These are phyloP conservation scores for Sisor rabdophorus DNA, from an alignment of 2,113 vertebrate genomes.

Conservation along the genomic window DNA sequence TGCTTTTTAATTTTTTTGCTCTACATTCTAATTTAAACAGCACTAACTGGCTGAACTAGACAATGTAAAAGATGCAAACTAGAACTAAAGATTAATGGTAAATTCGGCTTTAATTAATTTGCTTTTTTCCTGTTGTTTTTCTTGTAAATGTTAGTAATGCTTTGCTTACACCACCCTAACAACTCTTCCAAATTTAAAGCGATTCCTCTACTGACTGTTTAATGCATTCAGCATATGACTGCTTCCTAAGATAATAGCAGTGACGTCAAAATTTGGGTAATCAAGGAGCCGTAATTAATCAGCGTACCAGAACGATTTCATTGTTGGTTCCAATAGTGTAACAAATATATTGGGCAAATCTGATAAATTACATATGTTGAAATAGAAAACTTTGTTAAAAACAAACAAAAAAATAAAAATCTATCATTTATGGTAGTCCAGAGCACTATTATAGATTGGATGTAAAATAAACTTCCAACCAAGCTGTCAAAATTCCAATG, in stretches of 20 bases:
- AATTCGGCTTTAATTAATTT: not conserved
- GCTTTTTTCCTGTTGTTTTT: not conserved
- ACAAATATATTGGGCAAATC: not conserved
- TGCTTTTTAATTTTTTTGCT: too few relatives aligned
- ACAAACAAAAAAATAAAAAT: not conserved
- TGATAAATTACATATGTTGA: not conserved
- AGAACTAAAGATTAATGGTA: not conserved
- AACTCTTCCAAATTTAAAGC: not conserved
- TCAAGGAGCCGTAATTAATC: conserved; percentile 18
- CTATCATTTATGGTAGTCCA: not conserved
- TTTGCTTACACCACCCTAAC: not conserved
- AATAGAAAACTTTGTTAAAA: not conserved
- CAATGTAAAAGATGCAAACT: not conserved
- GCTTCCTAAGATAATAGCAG: not conserved
- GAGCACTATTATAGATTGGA: not conserved
- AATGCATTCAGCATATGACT: not conserved
- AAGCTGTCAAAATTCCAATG: not conserved
- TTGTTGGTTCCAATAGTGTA: not conserved
- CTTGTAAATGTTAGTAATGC: not conserved
- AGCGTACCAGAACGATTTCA: not conserved
- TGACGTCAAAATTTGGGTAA: conserved; percentile 27
- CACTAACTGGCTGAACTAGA: not conserved
- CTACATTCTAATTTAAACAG: too few relatives aligned
- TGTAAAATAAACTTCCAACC: not conserved
- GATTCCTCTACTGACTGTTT: not conserved